These are phyloP conservation scores for Thaumetopoea pityocampa DNA, from an alignment of 1,140 invertebrate species.

Conservation along the genomic window DNA sequence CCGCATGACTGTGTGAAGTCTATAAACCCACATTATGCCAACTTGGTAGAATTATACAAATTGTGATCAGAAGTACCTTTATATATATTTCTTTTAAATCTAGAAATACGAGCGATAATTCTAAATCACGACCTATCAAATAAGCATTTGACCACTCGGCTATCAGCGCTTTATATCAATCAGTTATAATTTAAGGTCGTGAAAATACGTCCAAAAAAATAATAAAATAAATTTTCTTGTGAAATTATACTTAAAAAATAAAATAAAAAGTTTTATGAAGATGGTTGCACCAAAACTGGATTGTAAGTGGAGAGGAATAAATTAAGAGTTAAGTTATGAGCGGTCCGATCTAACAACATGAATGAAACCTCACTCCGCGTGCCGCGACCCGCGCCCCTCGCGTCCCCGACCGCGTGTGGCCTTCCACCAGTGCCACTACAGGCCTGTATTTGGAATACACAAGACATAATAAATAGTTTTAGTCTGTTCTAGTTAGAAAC, in stretches of 20 bases:
- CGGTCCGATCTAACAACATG: slow-evolving; percentile 71
- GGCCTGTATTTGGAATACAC: slow-evolving; percentile 34
- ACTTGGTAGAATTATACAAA: too few relatives aligned
- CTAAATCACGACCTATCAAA: too few relatives aligned
- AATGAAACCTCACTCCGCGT: slow-evolving; percentile 57
- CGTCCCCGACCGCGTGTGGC: slow-evolving; percentile 61
- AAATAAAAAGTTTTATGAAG: slow-evolving; percentile 41
- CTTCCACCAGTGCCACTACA: slow-evolving; percentile 50
- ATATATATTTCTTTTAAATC: too few relatives aligned
- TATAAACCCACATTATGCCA: too few relatives aligned
- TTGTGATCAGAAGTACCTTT: too few relatives aligned
- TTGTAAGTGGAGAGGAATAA: slow-evolving; percentile 59
- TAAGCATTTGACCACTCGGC: too few relatives aligned
- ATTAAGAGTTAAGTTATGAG: slow-evolving; percentile 74
- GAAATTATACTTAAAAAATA: slow-evolving; percentile 50
- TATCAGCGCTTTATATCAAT: too few relatives aligned
- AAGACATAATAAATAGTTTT: slow-evolving; percentile 2
- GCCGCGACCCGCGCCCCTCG: slow-evolving; percentile 20
- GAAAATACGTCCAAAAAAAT: too few relatives aligned
- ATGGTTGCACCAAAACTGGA: slow-evolving; percentile 48
- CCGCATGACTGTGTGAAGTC: too few relatives aligned
- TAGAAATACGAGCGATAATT: too few relatives aligned
- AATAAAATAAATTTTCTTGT: slow-evolving; percentile 17
- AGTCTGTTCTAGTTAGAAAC: too few relatives aligned
- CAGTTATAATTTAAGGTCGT: too few relatives aligned